Base-by-base conservation (phyloP, 1,140 invertebrate genomes). In the Platyscapa corneri region DNA sequence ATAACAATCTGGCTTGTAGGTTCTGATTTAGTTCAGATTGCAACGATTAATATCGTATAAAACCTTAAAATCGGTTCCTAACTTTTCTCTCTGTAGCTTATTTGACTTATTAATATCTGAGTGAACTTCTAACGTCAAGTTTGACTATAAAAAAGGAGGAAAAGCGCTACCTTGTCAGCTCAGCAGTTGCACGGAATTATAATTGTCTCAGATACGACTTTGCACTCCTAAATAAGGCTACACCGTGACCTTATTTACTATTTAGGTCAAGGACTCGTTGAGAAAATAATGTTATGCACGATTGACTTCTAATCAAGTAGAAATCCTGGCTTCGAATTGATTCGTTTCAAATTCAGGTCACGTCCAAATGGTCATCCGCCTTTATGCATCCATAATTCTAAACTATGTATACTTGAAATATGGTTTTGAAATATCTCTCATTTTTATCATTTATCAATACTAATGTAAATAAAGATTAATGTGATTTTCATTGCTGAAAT, bases 301-400 rank as follows among this genome's bases (percentile, higher is more conserved):
- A 82, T 75, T 82, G 81, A 42, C 46, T 56, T 60, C 70, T 60
- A 75, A 82, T 75, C 81, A 16, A 14, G 39, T 72, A 72, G 79
- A 72, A 81, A 72, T 70, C 30, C 79, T 16, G 64, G 16, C 1
- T 79, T 20, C 30, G 14, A 34, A 64, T 39, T 37, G 23, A 64
- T 64, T 80, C 60, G 5, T 30, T 78, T 27, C 1, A 18, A 60
- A 37, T 78, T 78, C 53, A 27, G 39, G 32, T 60, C 76, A 78
- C 53, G 76, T 64, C 7, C 32, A 60, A 56, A 78, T 34, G 18
- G 34, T 34, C 53, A n/a, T 53, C 6, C 20, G 32, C 49, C 39
- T 39, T 37, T 64, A 27, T 78, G 70, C 37, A 74, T 74, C 37
- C 37, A 42, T 32, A n/a, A 42, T 74, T 42, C 23, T n/a, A 12